Evolutionary conservation across 2,888 invertebrate genomes (phyloP).

Genomic region (Conus canariensis): DNA sequence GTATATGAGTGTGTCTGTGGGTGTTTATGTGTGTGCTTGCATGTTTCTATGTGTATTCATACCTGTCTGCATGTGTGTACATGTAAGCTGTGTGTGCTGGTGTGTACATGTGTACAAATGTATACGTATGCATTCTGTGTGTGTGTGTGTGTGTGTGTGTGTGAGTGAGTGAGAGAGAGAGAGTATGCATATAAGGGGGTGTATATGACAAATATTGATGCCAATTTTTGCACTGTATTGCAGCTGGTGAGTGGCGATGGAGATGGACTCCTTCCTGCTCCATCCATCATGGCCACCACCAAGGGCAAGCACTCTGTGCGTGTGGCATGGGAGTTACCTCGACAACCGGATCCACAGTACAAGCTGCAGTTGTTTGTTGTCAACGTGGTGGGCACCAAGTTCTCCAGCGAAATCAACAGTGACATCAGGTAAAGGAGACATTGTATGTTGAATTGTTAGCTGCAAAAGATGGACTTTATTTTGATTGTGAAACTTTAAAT

Average conservation of each 20-base stretch:
- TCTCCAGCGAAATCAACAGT: slow-evolving; percentile 72
- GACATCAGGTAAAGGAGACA: slow-evolving; percentile 71
- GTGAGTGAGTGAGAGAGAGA: neutral
- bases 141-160: neutral
- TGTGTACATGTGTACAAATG: neutral
- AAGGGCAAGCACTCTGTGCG: slow-evolving; percentile 65
- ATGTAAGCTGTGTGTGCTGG: neutral
- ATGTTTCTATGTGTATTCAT: too few species aligned
- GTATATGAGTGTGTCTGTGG: neutral
- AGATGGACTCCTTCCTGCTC: slow-evolving; percentile 72
- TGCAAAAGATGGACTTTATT: neutral
- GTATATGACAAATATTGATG: neutral
- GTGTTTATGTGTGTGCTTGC: too few species aligned
- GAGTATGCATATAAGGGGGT: neutral
- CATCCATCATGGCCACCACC: slow-evolving; percentile 72
- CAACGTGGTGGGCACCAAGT: slow-evolving; percentile 75
- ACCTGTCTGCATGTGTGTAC: neutral
- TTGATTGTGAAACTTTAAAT: neutral
- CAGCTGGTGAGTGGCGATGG: slow-evolving; percentile 65
- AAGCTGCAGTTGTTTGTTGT: slow-evolving; percentile 71
- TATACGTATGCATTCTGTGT: neutral
- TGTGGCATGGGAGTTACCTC: slow-evolving; percentile 71
- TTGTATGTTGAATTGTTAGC: neutral
- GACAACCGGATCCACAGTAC: slow-evolving; percentile 67
- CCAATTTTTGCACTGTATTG: neutral